Conservation (phyloP, 1,140 invertebrate genomes). For the Danaus melanippus region DNA sequence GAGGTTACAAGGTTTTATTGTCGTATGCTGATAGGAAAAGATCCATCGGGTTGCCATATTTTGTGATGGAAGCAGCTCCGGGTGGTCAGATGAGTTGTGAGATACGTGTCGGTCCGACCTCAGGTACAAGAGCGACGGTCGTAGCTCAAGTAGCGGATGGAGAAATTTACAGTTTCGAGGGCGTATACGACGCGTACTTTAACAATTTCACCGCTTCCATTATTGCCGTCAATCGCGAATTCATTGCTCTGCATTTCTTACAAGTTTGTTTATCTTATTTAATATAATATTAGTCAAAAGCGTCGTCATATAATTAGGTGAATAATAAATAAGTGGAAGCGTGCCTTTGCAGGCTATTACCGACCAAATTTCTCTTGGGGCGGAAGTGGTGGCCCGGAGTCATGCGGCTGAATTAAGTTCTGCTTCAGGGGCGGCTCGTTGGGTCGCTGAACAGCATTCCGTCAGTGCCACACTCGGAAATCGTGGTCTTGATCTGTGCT, state of each 20-base stretch:
- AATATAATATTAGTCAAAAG: background rate
- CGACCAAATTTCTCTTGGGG: conserved; percentile 46
- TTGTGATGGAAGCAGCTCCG: conserved; percentile 62
- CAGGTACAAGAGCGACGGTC: conserved; percentile 46
- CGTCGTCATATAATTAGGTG: background rate
- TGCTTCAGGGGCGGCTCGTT: conserved; percentile 49
- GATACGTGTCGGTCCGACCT: conserved; percentile 46
- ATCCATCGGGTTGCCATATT: conserved; percentile 42
- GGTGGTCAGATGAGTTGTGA: conserved; percentile 63
- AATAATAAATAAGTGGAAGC: background rate
- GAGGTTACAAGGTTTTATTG: conserved; percentile 55
- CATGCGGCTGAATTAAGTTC: conserved; percentile 46
- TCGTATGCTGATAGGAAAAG: conserved; percentile 53
- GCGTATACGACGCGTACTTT: conserved; percentile 57
- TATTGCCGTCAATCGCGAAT: conserved; percentile 57
- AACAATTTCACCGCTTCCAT: conserved; percentile 49
- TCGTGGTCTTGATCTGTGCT: conserved; percentile 56
- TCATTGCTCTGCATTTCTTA: conserved; percentile 58
- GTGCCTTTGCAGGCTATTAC: conserved; percentile 40
- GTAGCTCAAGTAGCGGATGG: conserved; percentile 55
- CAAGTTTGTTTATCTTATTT: conserved; percentile 34
- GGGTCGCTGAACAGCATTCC: conserved; percentile 38
- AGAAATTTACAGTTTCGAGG: conserved; percentile 58
- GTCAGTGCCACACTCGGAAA: conserved; percentile 56
- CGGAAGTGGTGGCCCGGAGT: conserved; percentile 51